These are phyloP conservation scores for Panthera uncia DNA, from an alignment of 2,113 vertebrate species.

Conservation along the genomic window DNA sequence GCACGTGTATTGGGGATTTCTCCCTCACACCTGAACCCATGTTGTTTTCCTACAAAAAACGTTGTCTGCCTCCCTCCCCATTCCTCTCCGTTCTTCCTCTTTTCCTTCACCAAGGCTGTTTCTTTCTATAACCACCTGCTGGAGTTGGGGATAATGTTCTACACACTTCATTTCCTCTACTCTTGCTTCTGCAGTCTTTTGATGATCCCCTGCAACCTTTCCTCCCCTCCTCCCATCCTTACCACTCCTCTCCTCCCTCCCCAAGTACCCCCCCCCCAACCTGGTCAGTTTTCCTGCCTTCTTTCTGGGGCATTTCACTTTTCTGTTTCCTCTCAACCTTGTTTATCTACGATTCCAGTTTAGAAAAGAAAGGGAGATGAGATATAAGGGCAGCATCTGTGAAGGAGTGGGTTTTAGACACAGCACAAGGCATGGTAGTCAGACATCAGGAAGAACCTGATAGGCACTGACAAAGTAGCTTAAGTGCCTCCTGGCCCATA, in stretches of 20 bases:
- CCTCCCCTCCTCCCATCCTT: not conserved
- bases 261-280: not conserved
- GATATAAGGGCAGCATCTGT: too few relatives aligned
- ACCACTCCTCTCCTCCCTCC: not conserved
- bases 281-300: not conserved
- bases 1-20: too few relatives aligned
- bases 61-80: not conserved
- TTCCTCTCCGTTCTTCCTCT: not conserved
- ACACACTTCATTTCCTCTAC: not conserved
- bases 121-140: slow-evolving; percentile 19
- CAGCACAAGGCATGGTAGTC: too few relatives aligned
- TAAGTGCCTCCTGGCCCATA: too few relatives aligned
- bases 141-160: not conserved
- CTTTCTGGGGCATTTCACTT: not conserved
- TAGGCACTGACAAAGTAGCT: too few relatives aligned
- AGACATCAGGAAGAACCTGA: too few relatives aligned
- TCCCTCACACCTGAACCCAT: not conserved
- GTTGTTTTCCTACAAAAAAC: not conserved
- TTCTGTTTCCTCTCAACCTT: not conserved
- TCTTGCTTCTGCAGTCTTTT: not conserved
- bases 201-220: not conserved
- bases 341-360: too few relatives aligned
- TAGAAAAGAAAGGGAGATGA: too few relatives aligned
- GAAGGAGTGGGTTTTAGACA: too few relatives aligned
- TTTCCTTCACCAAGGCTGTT: not conserved